These are phyloP conservation scores for Alloplasta piceator DNA, from an alignment of 2,888 invertebrate genomes.

Conservation along the genomic window DNA sequence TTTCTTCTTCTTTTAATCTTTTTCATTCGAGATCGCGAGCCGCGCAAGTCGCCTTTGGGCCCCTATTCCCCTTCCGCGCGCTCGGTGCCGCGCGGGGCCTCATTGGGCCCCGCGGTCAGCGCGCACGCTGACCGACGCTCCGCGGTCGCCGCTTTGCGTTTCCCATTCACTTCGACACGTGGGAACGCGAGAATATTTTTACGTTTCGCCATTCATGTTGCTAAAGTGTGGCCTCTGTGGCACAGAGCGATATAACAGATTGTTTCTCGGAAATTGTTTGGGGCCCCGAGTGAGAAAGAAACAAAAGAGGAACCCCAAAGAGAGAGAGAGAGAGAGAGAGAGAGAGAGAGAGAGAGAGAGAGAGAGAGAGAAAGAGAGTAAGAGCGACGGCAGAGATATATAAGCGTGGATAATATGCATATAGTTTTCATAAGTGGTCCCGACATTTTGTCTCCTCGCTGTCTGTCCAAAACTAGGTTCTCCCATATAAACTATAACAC, in stretches of 20 bases:
- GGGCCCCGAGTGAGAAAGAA: slow-evolving; percentile 65
- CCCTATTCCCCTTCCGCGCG: slow-evolving; percentile 42
- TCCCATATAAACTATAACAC: slow-evolving; percentile 30
- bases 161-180: slow-evolving; percentile 80
- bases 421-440: slow-evolving; percentile 77
- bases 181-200: slow-evolving; percentile 81
- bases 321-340: slow-evolving; percentile 20
- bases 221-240: slow-evolving; percentile 53
- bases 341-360: slow-evolving; percentile 25
- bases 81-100: slow-evolving; percentile 40
- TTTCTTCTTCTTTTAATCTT: background rate
- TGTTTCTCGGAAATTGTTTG: slow-evolving; percentile 79
- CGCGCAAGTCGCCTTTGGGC: slow-evolving; percentile 59
- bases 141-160: slow-evolving; percentile 49
- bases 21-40: slow-evolving; percentile 39
- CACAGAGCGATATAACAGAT: slow-evolving; percentile 78
- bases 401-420: slow-evolving; percentile 80
- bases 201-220: slow-evolving; percentile 82
- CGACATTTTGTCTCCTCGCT: slow-evolving; percentile 76
- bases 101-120: slow-evolving; percentile 55
- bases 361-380: slow-evolving; percentile 16
- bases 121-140: slow-evolving; percentile 57
- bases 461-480: slow-evolving; percentile 67
- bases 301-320: slow-evolving; percentile 28
- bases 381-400: slow-evolving; percentile 1